These are phyloP conservation scores for Drosophila aldrichi DNA, from an alignment of 2,888 invertebrate species.

Conservation along the genomic window DNA sequence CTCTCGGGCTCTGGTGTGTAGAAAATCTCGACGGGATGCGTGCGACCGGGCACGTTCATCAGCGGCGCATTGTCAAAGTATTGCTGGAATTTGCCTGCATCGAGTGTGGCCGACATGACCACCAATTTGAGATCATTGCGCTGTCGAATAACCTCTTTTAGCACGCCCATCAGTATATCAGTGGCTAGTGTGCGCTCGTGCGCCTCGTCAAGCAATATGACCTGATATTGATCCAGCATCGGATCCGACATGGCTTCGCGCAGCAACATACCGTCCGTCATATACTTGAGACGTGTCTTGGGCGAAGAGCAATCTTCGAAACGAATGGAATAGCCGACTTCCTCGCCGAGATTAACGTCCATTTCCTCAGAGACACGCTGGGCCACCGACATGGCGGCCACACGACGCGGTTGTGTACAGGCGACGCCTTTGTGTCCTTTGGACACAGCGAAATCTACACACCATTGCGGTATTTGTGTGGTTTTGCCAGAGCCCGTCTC, in stretches of 20 bases:
- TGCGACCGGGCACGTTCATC: constrained; percentile 99
- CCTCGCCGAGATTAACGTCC: constrained; percentile 97
- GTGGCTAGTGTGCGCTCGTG: constrained; percentile 99
- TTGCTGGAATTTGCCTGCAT: constrained; percentile 99
- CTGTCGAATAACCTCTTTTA: constrained; percentile 96
- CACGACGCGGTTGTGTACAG: constrained; percentile 98
- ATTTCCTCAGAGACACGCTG: constrained; percentile 99
- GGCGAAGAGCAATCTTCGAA: constrained; percentile 99
- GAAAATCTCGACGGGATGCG: constrained; percentile 98
- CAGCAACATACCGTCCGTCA: constrained; percentile 99
- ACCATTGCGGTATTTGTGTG: constrained; percentile 99
- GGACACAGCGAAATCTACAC: constrained; percentile 90
- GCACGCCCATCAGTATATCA: constrained; percentile 99
- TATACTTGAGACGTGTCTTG: constrained; percentile 97
- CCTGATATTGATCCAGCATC: constrained; percentile 97
- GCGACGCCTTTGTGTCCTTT: constrained; percentile 93
- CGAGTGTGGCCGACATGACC: constrained; percentile 99
- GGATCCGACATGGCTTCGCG: constrained; percentile 99
- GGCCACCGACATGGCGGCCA: constrained; percentile 99
- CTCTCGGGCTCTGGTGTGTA: constrained; percentile 99
- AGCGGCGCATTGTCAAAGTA: constrained; percentile 99
- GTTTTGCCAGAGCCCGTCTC: constrained; percentile 99
- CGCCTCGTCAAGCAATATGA: constrained; percentile 96
- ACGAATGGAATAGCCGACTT: constrained; percentile 98
- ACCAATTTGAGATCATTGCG: constrained; percentile 97